Conservation (phyloP, 2,888 invertebrate species). For the Habroteleia sp. region DNA sequence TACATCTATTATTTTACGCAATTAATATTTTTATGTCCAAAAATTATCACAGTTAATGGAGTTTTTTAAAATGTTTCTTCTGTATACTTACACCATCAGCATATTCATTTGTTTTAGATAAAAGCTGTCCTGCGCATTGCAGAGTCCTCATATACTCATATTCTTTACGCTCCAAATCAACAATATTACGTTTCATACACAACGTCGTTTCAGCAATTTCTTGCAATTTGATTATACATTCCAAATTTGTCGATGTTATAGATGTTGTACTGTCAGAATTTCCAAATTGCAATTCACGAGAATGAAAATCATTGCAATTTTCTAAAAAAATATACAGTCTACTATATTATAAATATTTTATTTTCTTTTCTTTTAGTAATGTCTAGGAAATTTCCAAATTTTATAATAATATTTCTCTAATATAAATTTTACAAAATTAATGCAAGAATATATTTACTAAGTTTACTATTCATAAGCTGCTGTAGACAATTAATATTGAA, state of each 20-base stretch:
- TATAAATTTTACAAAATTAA: no score
- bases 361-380: no score
- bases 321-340: constrained; percentile 59
- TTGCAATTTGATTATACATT: constrained; percentile 81
- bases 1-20: no score
- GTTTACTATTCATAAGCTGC: no score
- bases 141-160: constrained; percentile 87
- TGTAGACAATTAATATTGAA: no score
- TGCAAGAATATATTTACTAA: no score
- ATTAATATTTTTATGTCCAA: no score
- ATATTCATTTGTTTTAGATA: constrained; percentile 51
- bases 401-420: no score
- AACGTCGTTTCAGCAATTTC: constrained; percentile 83
- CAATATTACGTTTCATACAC: constrained; percentile 84
- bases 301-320: constrained; percentile 68
- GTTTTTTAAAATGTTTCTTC: neutral
- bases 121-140: constrained; percentile 86
- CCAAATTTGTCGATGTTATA: constrained; percentile 76
- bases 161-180: constrained; percentile 85
- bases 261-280: constrained; percentile 69
- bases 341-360: no score
- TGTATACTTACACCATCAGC: constrained; percentile 25
- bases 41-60: no score
- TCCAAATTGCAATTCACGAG: constrained; percentile 65
- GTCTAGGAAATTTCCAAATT: no score